These are phyloP conservation scores for Sminthurides aquaticus DNA, from an alignment of 2,888 invertebrate genomes.

Conservation along the genomic window DNA sequence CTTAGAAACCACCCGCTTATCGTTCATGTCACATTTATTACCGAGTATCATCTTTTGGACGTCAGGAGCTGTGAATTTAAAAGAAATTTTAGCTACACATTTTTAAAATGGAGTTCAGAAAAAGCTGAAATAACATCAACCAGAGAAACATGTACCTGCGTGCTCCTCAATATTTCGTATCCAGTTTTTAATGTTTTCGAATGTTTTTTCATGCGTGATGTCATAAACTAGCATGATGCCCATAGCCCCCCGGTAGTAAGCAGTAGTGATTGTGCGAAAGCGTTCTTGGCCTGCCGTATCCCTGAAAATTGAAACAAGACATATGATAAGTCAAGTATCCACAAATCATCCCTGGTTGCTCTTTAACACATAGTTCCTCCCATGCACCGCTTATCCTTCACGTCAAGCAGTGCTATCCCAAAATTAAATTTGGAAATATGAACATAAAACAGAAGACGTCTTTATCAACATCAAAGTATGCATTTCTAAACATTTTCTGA, in stretches of 20 bases:
- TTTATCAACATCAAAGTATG: too few species aligned
- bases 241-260: constrained; percentile 99
- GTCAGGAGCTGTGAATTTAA: constrained; percentile 63
- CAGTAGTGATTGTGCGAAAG: constrained; percentile 97
- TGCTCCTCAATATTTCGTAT: constrained; percentile 72
- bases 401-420: too few species aligned
- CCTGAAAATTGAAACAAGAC: constrained; percentile 57
- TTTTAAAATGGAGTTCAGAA: neutral
- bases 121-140: neutral
- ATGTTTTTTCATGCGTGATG: constrained; percentile 97
- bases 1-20: constrained; percentile 71
- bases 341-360: too few species aligned
- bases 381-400: too few species aligned
- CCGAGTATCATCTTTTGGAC: constrained; percentile 99
- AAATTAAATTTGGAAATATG: too few species aligned
- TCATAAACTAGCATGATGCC: constrained; percentile 99
- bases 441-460: too few species aligned
- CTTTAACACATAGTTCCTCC: too few species aligned
- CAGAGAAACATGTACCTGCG: constrained; percentile 17
- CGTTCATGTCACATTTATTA: constrained; percentile 97
- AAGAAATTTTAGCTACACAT: neutral
- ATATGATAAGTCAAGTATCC: too few species aligned
- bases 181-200: constrained; percentile 99
- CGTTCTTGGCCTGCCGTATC: constrained; percentile 98
- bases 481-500: too few species aligned